phyloP scores from a whole-genome alignment of 2,888 invertebrate genomes.

The Cheilosia vulpina region DNA sequence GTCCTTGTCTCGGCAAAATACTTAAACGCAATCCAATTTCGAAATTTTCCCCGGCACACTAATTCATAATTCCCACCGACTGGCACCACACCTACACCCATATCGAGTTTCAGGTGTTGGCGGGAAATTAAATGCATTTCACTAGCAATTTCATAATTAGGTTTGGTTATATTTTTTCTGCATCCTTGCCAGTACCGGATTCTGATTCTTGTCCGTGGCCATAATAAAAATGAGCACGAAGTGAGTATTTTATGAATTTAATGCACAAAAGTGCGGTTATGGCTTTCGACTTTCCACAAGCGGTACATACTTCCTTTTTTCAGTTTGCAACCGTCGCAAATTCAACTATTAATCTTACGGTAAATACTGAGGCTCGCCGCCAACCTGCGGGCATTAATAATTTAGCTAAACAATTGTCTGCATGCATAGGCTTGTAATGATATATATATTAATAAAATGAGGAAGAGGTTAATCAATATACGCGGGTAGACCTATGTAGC shows the following conservation, averaged over 20 bases:
- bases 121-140: constrained; percentile 70
- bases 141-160: constrained; percentile 67
- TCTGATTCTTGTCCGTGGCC: constrained; percentile 31
- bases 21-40: constrained; percentile 64
- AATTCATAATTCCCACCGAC: constrained; percentile 48
- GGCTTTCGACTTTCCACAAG: constrained; percentile 3
- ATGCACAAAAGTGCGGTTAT: constrained; percentile 16
- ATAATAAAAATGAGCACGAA: not conserved
- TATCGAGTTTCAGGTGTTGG: constrained; percentile 54
- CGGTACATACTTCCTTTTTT: not conserved
- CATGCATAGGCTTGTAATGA: constrained; percentile 16
- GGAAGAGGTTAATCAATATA: constrained; percentile 44
- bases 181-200: constrained; percentile 32
- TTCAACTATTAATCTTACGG: constrained; percentile 29
- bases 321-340: not conserved
- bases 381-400: constrained; percentile 39
- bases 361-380: constrained; percentile 6
- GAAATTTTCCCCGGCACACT: constrained; percentile 43
- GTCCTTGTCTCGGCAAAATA: constrained; percentile 43
- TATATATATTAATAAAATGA: constrained; percentile 14
- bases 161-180: constrained; percentile 24
- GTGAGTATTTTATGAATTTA: constrained; percentile 43
- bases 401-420: constrained; percentile 35
- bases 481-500: constrained; percentile 27
- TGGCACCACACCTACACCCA: constrained; percentile 1